These are phyloP conservation scores for Sinocyclocheilus rhinocerous DNA, from an alignment of 2,113 vertebrate genomes.

Conservation along the genomic window DNA sequence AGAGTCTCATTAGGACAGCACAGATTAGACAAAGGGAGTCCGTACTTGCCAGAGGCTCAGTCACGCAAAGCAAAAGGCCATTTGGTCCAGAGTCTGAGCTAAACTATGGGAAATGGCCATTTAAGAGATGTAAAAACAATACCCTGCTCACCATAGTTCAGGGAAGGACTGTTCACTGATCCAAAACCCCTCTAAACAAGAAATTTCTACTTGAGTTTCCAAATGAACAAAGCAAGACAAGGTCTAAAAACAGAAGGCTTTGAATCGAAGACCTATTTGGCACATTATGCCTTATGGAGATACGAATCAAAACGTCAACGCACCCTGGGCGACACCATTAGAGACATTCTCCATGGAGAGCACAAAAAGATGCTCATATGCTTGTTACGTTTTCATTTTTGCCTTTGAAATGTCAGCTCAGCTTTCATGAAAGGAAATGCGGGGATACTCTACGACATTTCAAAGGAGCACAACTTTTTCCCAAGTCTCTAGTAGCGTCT, in stretches of 20 bases:
- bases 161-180: slow-evolving; percentile 56
- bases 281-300: slow-evolving; percentile 49
- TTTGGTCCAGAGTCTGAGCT: slow-evolving; percentile 38
- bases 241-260: slow-evolving; percentile 60
- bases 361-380: slow-evolving; percentile 43
- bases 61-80: slow-evolving; percentile 40
- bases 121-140: slow-evolving; percentile 41
- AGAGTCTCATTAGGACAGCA: slow-evolving; percentile 50
- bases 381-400: slow-evolving; percentile 40
- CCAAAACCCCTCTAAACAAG: slow-evolving; percentile 54
- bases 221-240: slow-evolving; percentile 45
- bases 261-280: slow-evolving; percentile 55
- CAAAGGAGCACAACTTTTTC: slow-evolving; percentile 31
- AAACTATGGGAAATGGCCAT: not conserved
- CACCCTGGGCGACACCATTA: slow-evolving; percentile 42
- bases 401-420: slow-evolving; percentile 31
- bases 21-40: slow-evolving; percentile 46
- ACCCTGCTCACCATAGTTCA: slow-evolving; percentile 36
- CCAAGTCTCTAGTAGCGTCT: slow-evolving; percentile 44
- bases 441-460: slow-evolving; percentile 23
- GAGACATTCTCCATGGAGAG: slow-evolving; percentile 16
- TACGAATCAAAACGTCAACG: slow-evolving; percentile 38
- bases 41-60: slow-evolving; percentile 18
- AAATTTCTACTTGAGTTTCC: slow-evolving; percentile 40
- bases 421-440: slow-evolving; percentile 38